phyloP scores from a whole-genome alignment of 2,113 vertebrate species.

The Pimephales promelas region DNA sequence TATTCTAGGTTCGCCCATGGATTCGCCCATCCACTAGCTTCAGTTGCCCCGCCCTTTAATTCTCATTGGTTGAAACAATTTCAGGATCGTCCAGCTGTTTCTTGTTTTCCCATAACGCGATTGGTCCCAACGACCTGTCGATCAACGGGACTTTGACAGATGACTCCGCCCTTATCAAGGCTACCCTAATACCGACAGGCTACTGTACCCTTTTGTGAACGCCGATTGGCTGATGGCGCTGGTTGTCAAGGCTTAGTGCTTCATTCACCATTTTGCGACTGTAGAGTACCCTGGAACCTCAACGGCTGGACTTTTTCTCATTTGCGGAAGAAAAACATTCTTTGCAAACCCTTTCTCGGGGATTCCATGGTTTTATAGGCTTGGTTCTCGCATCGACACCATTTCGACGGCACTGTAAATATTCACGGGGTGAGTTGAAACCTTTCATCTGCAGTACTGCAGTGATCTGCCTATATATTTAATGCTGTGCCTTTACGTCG shows the following conservation, averaged over 20 bases:
- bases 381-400: constrained; percentile 58
- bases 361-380: constrained; percentile 61
- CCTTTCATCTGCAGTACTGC: constrained; percentile 74
- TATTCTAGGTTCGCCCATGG: constrained; percentile 54
- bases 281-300: constrained; percentile 84
- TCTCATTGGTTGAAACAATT: constrained; percentile 76
- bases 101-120: constrained; percentile 75
- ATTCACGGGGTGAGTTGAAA: constrained; percentile 73
- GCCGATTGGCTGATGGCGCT: constrained; percentile 79
- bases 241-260: constrained; percentile 88
- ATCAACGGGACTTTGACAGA: constrained; percentile 64
- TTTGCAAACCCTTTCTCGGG: constrained; percentile 63
- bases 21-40: constrained; percentile 61
- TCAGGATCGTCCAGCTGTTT: constrained; percentile 81
- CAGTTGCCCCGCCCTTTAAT: constrained; percentile 59
- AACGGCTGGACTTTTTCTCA: constrained; percentile 76
- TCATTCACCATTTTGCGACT: constrained; percentile 99
- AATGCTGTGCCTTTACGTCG: constrained; percentile 56
- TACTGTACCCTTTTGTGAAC: constrained; percentile 70
- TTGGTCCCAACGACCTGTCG: constrained; percentile 69
- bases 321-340: constrained; percentile 72
- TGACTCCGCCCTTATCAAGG: constrained; percentile 53
- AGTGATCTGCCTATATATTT: constrained; percentile 64
- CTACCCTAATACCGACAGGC: constrained; percentile 71
- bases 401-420: constrained; percentile 49